Evolutionary conservation across 2,113 vertebrate species (phyloP), one percentile per base, ranked within the genome.

Genomic region (Arothron firmamentum): DNA sequence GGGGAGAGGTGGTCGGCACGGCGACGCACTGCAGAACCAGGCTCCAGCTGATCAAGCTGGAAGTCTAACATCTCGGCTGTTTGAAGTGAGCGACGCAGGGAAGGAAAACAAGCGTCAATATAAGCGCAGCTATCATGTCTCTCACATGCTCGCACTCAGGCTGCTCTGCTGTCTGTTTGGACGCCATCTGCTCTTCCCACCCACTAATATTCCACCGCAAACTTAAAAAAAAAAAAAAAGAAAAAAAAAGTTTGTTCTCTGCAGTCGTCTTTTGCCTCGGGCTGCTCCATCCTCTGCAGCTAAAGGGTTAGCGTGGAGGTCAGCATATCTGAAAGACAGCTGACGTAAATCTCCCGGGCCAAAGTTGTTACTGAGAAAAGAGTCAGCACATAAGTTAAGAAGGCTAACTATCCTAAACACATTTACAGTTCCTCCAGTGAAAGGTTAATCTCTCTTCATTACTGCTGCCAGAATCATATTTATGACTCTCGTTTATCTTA

Each of bases 251-350:
- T 70, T 67, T 55, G 68, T 50, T 61, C 66, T 62, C 67, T 65
- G 69, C 62, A 64, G 55, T 57, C 56, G 62, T 67, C 56, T 74
- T 65, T 49, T 12, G 56, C 77, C 75, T 19, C 10, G 0, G 56
- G 74, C 80, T 70, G 59, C 58, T 71, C 59, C 64, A 66, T 69
- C 70, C 75, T 73, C 67, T 67, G 52, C 74, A 63, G 73, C 56
- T 56, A 38, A 48, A 72, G 78, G 87, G 84, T 78, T 38, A 77
- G 46, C 25, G 4, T 3, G 2, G 52, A 65, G 80, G 80, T 78
- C 74, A 80, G 5, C 0, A 18, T 59, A 25, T 3, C 72, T 70
- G 51, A 72, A 60, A 67, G 79, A 82, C 78, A 74, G 69, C 56
- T 73, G 68, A 63, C 72, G 13, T 62, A 28, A 38, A 62, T 64